phyloP scores from a whole-genome alignment of 2,113 vertebrate genomes.

The Megaceryle torquata region DNA sequence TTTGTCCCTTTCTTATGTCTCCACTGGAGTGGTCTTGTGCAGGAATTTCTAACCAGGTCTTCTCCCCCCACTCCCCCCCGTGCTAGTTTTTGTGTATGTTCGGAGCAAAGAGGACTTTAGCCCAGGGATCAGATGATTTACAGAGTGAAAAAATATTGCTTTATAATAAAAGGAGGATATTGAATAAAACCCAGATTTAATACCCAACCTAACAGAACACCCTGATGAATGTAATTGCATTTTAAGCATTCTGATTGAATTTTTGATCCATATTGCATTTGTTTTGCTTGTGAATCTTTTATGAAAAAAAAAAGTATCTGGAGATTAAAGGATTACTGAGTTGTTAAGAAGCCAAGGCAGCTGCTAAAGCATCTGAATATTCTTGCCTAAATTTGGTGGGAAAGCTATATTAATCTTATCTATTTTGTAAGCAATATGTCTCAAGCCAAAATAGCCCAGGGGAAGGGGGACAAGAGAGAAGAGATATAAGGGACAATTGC shows the following conservation, averaged over 20 bases:
- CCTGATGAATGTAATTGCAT: slow-evolving; percentile 85
- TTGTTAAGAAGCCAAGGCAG: slow-evolving; percentile 78
- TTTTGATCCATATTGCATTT: slow-evolving; percentile 85
- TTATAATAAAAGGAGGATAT: slow-evolving; percentile 82
- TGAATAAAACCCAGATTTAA: slow-evolving; percentile 83
- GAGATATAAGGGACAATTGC: background rate
- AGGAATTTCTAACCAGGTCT: slow-evolving; percentile 39
- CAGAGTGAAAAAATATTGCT: slow-evolving; percentile 80
- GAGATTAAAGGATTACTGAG: slow-evolving; percentile 85
- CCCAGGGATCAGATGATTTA: slow-evolving; percentile 81
- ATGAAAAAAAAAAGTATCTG: slow-evolving; percentile 70
- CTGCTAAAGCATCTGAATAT: slow-evolving; percentile 79
- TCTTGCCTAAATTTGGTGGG: slow-evolving; percentile 68
- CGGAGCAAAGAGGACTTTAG: slow-evolving; percentile 72
- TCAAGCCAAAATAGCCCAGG: slow-evolving; percentile 35
- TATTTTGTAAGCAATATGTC: slow-evolving; percentile 36
- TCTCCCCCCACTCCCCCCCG: background rate
- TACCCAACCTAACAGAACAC: slow-evolving; percentile 78
- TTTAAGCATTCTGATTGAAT: slow-evolving; percentile 86
- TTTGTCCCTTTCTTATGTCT: slow-evolving; percentile 24
- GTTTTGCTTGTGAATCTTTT: slow-evolving; percentile 82
- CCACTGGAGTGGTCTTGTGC: background rate
- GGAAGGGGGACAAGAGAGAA: background rate
- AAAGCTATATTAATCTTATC: slow-evolving; percentile 67
- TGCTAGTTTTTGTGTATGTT: slow-evolving; percentile 53